Evolutionary conservation across 2,797 vertebrate genomes (phyloP).

Genomic region (Pseudochirops corinnae): DNA sequence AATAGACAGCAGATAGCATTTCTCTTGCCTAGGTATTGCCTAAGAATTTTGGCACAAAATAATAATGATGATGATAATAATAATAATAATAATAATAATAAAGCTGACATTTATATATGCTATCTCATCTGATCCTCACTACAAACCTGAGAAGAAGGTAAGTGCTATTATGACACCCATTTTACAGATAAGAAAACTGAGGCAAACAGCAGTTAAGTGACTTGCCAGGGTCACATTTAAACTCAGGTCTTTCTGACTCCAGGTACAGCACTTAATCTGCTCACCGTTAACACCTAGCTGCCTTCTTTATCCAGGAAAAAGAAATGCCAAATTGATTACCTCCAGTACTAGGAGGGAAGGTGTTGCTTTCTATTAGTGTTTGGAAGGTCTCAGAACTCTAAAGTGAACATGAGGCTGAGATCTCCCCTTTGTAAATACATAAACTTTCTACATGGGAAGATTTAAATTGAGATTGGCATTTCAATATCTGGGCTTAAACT

Average conservation of each 20-base stretch:
- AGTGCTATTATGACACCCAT: background rate
- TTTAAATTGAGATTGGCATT: background rate
- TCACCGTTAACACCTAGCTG: background rate
- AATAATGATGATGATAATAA: no score
- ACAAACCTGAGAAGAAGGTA: background rate
- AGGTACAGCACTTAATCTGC: background rate
- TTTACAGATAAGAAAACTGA: background rate
- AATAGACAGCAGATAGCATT: background rate
- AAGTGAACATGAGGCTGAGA: background rate
- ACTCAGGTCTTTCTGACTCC: background rate
- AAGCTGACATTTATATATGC: background rate
- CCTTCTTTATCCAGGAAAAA: conserved; percentile 18
- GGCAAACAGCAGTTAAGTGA: background rate
- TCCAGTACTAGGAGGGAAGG: conserved; percentile 20
- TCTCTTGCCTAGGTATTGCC: conserved; percentile 16
- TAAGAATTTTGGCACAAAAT: background rate
- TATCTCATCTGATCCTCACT: background rate
- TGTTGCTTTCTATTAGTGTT: background rate
- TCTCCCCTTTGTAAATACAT: background rate
- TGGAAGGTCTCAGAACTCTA: background rate
- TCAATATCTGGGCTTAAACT: conserved; percentile 29
- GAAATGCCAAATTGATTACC: background rate
- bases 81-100: no score
- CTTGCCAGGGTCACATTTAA: background rate
- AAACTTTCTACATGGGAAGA: background rate